A percentile compares a stretch with the other conserved stretches of the same genome.
Evolutionary conservation across 2,888 invertebrate species (phyloP).

Genomic region (Sipha maydis): DNA sequence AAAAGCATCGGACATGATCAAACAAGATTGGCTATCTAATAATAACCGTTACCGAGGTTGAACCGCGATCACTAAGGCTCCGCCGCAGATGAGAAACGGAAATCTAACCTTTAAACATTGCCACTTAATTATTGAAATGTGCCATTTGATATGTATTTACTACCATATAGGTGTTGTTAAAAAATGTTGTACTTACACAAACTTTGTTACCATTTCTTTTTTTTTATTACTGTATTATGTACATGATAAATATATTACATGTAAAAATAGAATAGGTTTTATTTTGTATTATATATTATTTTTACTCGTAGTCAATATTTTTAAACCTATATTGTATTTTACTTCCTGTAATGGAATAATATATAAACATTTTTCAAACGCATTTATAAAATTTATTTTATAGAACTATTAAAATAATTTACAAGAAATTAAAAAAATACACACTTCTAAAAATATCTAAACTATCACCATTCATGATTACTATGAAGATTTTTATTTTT

Average conservation of each 20-base stretch:
- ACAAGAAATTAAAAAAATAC: too few species aligned
- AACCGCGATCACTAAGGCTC: not conserved
- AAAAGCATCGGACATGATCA: constrained; percentile 86
- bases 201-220: constrained; percentile 46
- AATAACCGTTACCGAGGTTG: constrained; percentile 41
- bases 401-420: too few species aligned
- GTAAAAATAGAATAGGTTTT: not conserved
- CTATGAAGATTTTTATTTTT: not conserved
- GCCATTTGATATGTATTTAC: constrained; percentile 23
- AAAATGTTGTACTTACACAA: not conserved
- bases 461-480: too few species aligned
- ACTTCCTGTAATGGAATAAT: too few species aligned
- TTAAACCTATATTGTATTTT: too few species aligned
- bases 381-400: too few species aligned
- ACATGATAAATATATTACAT: not conserved
- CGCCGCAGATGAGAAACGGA: not conserved
- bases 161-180: not conserved
- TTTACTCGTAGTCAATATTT: not conserved
- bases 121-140: constrained; percentile 3
- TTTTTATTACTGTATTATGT: not conserved
- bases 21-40: constrained; percentile 77
- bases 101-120: too few species aligned
- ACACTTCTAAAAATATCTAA: too few species aligned
- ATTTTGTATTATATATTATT: not conserved
- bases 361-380: too few species aligned